Percentiles rank a stretch among this genome's conserved stretches.
phyloP scores from a whole-genome alignment of 2,888 invertebrate species.

The Papilio gigon region DNA sequence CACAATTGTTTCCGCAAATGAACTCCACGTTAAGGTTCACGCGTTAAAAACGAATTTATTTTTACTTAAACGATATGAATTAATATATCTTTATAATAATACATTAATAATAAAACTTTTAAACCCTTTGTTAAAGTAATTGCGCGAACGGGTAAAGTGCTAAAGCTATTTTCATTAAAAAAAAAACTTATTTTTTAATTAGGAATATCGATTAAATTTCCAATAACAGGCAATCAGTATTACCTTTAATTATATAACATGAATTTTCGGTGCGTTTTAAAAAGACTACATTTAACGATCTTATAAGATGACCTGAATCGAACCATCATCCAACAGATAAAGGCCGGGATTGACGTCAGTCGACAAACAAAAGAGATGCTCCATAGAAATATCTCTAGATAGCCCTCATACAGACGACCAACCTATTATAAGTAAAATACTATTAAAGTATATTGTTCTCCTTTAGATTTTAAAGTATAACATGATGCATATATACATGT shows the following conservation, averaged over 20 bases:
- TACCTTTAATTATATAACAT: no score
- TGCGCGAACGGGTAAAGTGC: no score
- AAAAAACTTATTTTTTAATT: no score
- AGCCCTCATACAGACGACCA: neutral
- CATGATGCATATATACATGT: no score
- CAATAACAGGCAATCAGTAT: no score
- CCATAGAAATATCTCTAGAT: conserved; percentile 26
- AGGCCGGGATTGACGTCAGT: conserved; percentile 31
- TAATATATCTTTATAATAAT: neutral
- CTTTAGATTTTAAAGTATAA: neutral
- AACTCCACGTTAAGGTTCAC: no score
- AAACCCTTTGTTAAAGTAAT: no score
- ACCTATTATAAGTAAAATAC: neutral
- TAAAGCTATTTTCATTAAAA: no score
- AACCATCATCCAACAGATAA: conserved; percentile 37
- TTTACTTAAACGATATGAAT: conserved; percentile 13
- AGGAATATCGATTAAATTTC: no score
- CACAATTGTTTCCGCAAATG: no score
- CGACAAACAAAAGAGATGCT: conserved; percentile 25
- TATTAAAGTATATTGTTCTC: conserved; percentile 1
- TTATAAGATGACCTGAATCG: conserved; percentile 35
- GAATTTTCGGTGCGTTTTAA: conserved; percentile 17
- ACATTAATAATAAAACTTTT: no score
- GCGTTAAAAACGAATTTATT: no score
- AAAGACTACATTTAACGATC: conserved; percentile 18